Percentiles rank a stretch among this genome's conserved stretches.
Evolutionary conservation across 1,140 invertebrate genomes (phyloP).

Genomic region (Drosophila grimshawi): DNA sequence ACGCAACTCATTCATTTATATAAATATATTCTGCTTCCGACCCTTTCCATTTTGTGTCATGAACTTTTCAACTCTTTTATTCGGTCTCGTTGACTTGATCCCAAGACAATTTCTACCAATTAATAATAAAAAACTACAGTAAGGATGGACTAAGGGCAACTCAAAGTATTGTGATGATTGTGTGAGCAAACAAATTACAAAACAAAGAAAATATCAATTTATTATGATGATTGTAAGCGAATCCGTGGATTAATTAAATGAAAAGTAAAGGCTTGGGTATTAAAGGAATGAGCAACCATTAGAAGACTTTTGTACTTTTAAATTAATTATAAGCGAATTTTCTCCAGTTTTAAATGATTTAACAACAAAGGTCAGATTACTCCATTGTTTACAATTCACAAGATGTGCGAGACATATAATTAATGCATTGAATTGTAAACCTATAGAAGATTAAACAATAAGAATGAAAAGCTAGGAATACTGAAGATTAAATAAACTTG

Average conservation of each 20-base stretch:
- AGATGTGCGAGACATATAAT: not conserved
- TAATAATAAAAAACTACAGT: slow-evolving; percentile 45
- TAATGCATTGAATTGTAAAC: not conserved
- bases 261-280: not conserved
- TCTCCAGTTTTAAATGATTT: not conserved
- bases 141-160: not conserved
- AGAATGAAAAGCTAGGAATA: no score
- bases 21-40: slow-evolving; percentile 1
- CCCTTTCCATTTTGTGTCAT: slow-evolving; percentile 51
- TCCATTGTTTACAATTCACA: not conserved
- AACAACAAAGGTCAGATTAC: not conserved
- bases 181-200: no score
- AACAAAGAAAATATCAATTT: not conserved
- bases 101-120: slow-evolving; percentile 52
- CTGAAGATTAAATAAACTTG: no score
- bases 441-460: not conserved
- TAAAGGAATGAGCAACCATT: not conserved
- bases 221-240: not conserved
- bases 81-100: slow-evolving; percentile 18
- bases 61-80: slow-evolving; percentile 42
- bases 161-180: not conserved
- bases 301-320: not conserved
- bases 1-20: slow-evolving; percentile 75
- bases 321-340: not conserved
- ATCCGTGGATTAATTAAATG: not conserved